A percentile compares a stretch with the other conserved stretches of the same genome.
These are phyloP conservation scores for Bhutanitis thaidina DNA, from an alignment of 2,888 invertebrate genomes.

Conservation along the genomic window DNA sequence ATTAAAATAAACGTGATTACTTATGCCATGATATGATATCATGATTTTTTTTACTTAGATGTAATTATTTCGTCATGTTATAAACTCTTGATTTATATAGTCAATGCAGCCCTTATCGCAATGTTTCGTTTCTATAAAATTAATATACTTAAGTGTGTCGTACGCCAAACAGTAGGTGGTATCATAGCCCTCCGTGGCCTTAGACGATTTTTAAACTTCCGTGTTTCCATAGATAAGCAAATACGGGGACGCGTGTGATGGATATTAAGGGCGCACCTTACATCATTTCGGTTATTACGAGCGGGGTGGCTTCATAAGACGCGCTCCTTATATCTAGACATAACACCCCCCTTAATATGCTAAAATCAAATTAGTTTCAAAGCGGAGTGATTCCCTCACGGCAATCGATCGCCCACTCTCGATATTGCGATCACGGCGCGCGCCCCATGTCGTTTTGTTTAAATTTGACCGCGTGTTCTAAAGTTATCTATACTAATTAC, in stretches of 20 bases:
- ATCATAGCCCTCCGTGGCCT: conserved; percentile 28
- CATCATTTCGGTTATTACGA: conserved; percentile 78
- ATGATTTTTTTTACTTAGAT: too few relatives aligned
- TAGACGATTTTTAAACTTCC: conserved; percentile 78
- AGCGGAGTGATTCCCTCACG: conserved; percentile 69
- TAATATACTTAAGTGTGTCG: conserved; percentile 69
- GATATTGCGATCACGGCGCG: conserved; percentile 49
- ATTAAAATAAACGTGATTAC: too few relatives aligned
- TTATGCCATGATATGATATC: too few relatives aligned
- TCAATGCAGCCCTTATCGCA: neutral
- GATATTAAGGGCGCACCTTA: conserved; percentile 80
- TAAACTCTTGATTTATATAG: too few relatives aligned
- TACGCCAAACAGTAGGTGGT: conserved; percentile 27
- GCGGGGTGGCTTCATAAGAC: conserved; percentile 59
- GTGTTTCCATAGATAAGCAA: conserved; percentile 78
- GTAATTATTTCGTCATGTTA: too few relatives aligned
- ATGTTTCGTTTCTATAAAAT: conserved; percentile 25
- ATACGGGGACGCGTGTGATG: conserved; percentile 77
- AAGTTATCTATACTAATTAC: conserved; percentile 38
- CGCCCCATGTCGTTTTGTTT: conserved; percentile 43
- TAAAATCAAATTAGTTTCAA: conserved; percentile 80
- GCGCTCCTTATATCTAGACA: conserved; percentile 74
- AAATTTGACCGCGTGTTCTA: conserved; percentile 43
- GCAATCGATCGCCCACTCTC: conserved; percentile 65
- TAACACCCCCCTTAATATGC: conserved; percentile 70